Percentiles rank a stretch among this genome's conserved stretches.
phyloP scores from a whole-genome alignment of 2,888 invertebrate species.

The Timema cristinae region DNA sequence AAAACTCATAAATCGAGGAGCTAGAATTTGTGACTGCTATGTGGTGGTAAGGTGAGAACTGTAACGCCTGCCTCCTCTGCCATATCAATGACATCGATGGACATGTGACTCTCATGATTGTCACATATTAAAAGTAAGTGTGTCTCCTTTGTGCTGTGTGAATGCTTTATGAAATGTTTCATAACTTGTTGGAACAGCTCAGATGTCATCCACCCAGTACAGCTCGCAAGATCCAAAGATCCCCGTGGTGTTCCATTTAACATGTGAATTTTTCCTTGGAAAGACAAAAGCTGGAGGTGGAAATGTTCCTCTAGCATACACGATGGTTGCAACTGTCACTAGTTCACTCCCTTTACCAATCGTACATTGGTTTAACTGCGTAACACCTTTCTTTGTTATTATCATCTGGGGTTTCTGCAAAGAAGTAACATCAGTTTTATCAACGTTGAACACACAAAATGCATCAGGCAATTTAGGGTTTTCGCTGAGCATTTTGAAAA shows the following conservation, averaged over 20 bases:
- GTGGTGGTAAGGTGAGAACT: constrained; percentile 1
- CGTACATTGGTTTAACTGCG: neutral
- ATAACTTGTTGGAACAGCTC: neutral
- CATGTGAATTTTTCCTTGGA: constrained; percentile 1
- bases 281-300: neutral
- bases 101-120: constrained; percentile 8
- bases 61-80: constrained; percentile 6
- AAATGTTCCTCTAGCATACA: constrained; percentile 8
- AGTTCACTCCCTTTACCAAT: neutral
- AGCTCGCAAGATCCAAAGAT: neutral
- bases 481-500: neutral
- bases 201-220: constrained; percentile 7
- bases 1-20: neutral
- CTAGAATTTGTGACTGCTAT: constrained; percentile 3
- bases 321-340: neutral
- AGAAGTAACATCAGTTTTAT: neutral
- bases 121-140: constrained; percentile 1
- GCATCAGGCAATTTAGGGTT: neutral
- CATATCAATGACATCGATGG: neutral
- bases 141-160: neutral
- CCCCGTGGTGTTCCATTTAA: constrained; percentile 6
- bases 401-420: neutral
- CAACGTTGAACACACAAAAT: neutral
- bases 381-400: neutral
- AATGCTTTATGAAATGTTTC: constrained; percentile 10